Percentiles rank a stretch among this genome's conserved stretches.
These are phyloP conservation scores for Hemibagrus wyckioides DNA, from an alignment of 2,113 vertebrate genomes.

Conservation along the genomic window DNA sequence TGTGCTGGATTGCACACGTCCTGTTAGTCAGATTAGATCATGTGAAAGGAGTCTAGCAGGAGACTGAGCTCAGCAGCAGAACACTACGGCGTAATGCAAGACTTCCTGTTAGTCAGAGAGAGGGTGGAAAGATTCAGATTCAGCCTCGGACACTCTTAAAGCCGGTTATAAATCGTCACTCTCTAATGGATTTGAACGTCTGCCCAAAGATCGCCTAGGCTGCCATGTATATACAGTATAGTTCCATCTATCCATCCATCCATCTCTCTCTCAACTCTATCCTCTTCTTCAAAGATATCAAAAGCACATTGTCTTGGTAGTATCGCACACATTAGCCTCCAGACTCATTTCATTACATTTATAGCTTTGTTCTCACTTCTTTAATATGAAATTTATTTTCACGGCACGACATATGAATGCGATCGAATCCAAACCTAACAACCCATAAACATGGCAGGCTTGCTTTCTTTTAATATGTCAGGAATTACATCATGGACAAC, in stretches of 20 bases:
- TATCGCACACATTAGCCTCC: background rate
- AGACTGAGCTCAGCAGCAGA: background rate
- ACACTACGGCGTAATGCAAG: background rate
- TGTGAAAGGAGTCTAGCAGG: background rate
- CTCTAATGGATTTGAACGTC: background rate
- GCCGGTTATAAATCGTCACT: background rate
- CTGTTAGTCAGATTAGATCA: slow-evolving; percentile 1
- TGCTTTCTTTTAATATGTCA: background rate
- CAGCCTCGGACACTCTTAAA: background rate
- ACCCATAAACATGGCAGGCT: background rate
- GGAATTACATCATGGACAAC: background rate
- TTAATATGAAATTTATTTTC: background rate
- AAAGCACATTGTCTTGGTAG: background rate
- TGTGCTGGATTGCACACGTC: background rate
- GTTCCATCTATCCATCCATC: background rate
- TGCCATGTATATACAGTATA: background rate
- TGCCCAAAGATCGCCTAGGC: background rate
- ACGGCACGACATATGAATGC: background rate
- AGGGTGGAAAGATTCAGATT: background rate
- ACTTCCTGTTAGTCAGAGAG: background rate
- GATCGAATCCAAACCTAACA: background rate
- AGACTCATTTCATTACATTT: background rate
- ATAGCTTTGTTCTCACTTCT: slow-evolving; percentile 1
- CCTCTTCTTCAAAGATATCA: background rate
- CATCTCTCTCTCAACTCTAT: background rate